Evolutionary conservation across 2,113 vertebrate species (phyloP).

Genomic region (Deroptyus accipitrinus): DNA sequence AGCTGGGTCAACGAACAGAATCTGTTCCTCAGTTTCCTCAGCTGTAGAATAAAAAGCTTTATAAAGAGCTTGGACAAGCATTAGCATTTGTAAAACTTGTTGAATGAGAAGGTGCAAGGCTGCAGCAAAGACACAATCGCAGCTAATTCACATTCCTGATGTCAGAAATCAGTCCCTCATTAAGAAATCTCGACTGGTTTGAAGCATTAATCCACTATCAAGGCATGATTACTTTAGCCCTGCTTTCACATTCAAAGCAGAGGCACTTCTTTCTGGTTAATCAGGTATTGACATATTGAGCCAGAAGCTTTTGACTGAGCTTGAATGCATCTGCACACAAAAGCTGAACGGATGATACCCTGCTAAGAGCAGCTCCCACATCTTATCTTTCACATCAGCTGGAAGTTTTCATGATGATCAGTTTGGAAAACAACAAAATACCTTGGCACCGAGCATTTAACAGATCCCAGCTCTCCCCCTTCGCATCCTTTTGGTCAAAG

Average conservation of each 20-base stretch:
- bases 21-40: constrained; percentile 43
- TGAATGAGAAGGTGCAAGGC: constrained; percentile 36
- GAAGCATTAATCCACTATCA: constrained; percentile 32
- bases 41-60: not conserved
- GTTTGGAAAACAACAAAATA: not conserved
- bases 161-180: constrained; percentile 55
- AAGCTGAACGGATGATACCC: constrained; percentile 54
- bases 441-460: not conserved
- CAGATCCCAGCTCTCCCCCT: not conserved
- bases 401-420: not conserved
- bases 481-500: not conserved
- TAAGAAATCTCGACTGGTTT: constrained; percentile 22
- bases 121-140: constrained; percentile 20
- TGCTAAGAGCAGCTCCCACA: constrained; percentile 42
- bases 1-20: not conserved
- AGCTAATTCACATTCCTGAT: constrained; percentile 50
- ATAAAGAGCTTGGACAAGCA: not conserved
- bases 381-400: constrained; percentile 9
- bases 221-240: constrained; percentile 39
- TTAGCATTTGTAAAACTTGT: constrained; percentile 18
- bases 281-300: constrained; percentile 51
- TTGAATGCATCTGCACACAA: constrained; percentile 42
- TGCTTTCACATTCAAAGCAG: constrained; percentile 51
- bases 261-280: constrained; percentile 57
- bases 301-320: constrained; percentile 39